Evolutionary conservation across 2,888 invertebrate species (phyloP).

Genomic region (Camponotus fellah): DNA sequence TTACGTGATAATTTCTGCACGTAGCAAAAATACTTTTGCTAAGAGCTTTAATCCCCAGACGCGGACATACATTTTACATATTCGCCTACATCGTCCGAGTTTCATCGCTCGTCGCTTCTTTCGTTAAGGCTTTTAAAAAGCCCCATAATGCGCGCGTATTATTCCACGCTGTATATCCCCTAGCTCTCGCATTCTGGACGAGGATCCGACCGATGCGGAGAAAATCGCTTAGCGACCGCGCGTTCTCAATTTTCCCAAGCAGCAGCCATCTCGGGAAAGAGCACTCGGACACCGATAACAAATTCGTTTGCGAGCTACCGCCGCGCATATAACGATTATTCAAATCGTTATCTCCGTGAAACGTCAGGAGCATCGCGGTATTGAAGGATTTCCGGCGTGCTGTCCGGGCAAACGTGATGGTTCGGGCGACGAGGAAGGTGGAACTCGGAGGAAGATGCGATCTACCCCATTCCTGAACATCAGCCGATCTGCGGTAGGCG

Average conservation of each 20-base stretch:
- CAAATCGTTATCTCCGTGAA: conserved; percentile 81
- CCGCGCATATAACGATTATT: conserved; percentile 85
- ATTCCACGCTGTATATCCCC: conserved; percentile 39
- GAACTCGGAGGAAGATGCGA: conserved; percentile 46
- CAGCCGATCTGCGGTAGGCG: conserved; percentile 82
- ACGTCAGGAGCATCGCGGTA: conserved; percentile 63
- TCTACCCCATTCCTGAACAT: conserved; percentile 53
- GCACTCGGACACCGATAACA: conserved; percentile 71
- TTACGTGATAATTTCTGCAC: conserved; percentile 6
- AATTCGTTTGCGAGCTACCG: conserved; percentile 83
- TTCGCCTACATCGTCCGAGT: conserved; percentile 7
- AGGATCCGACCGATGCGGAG: conserved; percentile 2
- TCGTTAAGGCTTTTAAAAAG: conserved; percentile 41
- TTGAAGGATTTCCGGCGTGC: conserved; percentile 46
- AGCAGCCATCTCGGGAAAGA: conserved; percentile 40
- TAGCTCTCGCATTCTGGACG: conserved; percentile 43
- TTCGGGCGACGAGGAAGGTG: conserved; percentile 1
- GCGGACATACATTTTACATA: not conserved
- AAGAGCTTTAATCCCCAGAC: conserved; percentile 25
- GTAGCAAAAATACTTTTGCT: conserved; percentile 8
- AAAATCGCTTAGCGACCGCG: conserved; percentile 40
- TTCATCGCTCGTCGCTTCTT: conserved; percentile 4
- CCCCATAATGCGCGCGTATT: conserved; percentile 47
- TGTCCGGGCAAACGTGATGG: conserved; percentile 14
- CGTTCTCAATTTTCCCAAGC: conserved; percentile 55